Conservation (phyloP, 2,797 vertebrate species). For the Myotis planiceps region DNA sequence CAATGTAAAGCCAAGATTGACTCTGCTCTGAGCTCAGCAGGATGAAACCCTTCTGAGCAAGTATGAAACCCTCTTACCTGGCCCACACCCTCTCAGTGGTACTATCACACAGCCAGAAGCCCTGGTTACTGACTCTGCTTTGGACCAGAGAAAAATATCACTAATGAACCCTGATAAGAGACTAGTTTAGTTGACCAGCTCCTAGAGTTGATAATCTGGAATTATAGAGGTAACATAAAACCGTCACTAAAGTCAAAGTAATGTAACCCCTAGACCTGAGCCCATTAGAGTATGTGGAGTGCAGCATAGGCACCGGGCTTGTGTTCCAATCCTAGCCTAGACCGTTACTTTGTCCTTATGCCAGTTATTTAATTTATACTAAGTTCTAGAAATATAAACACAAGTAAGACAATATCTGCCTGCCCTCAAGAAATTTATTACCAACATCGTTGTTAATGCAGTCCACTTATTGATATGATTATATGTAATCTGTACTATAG, state of each 20-base stretch:
- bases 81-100: neutral
- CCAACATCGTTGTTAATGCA: neutral
- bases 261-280: neutral
- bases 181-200: neutral
- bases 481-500: neutral
- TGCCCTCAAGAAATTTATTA: neutral
- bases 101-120: neutral
- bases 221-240: neutral
- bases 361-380: neutral
- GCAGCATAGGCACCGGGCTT: neutral
- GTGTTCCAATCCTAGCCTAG: neutral
- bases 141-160: neutral
- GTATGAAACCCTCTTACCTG: slow-evolving; percentile 51
- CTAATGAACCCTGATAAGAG: slow-evolving; percentile 12
- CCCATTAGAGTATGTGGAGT: fast-evolving
- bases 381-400: neutral
- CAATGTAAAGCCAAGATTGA: slow-evolving; percentile 13
- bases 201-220: neutral
- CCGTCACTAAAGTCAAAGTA: neutral
- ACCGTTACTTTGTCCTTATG: neutral
- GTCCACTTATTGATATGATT: neutral
- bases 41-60: neutral
- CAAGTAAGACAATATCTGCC: neutral
- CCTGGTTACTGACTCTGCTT: slow-evolving; percentile 23
- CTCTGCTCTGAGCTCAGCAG: slow-evolving; percentile 44